These are phyloP conservation scores for Bimastos eiseni DNA, from an alignment of 2,888 invertebrate species.

Conservation along the genomic window DNA sequence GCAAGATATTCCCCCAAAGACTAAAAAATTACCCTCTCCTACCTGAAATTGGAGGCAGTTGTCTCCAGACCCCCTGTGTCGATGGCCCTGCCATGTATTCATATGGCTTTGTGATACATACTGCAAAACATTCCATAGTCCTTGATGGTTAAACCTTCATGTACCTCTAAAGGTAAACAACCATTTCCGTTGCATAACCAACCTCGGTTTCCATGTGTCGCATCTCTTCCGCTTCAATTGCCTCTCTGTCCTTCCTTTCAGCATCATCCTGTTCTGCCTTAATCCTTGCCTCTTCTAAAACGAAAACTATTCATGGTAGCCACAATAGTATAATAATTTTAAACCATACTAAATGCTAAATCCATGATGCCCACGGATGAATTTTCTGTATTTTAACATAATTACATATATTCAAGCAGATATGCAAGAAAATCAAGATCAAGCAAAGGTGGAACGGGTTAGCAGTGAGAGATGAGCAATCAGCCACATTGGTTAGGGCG, in stretches of 20 bases:
- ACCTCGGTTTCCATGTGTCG: constrained; percentile 52
- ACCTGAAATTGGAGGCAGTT: no score
- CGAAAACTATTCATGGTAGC: not conserved
- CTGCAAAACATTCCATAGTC: not conserved
- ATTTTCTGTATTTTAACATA: not conserved
- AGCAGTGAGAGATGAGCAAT: no score
- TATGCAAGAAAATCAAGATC: no score
- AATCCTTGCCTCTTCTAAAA: constrained; percentile 49
- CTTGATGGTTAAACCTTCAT: not conserved
- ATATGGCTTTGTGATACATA: not conserved
- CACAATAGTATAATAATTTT: not conserved
- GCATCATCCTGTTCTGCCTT: constrained; percentile 49
- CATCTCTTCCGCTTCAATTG: constrained; percentile 49
- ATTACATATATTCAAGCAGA: not conserved
- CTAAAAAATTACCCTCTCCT: no score
- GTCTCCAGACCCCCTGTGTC: no score
- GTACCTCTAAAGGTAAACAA: not conserved
- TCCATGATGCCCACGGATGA: not conserved
- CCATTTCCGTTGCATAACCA: not conserved
- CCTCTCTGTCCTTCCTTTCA: constrained; percentile 48
- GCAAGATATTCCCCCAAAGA: no score
- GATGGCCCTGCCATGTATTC: no score
- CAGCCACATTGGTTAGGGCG: no score
- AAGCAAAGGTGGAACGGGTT: no score
- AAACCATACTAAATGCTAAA: not conserved